Percentiles rank a stretch among this genome's conserved stretches.
phyloP scores from a whole-genome alignment of 2,113 vertebrate genomes.

The Macaca nemestrina region DNA sequence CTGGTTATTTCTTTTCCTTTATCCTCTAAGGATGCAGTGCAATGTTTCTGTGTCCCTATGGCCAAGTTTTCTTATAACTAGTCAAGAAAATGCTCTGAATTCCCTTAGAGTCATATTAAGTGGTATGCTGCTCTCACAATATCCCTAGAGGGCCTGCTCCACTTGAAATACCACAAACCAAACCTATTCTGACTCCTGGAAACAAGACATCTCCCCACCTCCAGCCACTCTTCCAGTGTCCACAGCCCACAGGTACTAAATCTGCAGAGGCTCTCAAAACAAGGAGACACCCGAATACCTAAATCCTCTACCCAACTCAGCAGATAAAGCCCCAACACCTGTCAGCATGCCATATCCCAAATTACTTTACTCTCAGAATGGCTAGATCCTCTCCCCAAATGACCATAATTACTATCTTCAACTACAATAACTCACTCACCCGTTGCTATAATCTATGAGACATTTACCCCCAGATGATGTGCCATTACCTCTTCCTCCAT shows the following conservation, averaged over 20 bases:
- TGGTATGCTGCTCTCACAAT: not conserved
- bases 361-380: not conserved
- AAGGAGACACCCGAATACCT: accelerated
- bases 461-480: not conserved
- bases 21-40: not conserved
- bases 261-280: not conserved
- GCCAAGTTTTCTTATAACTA: not conserved
- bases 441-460: not conserved
- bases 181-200: not conserved
- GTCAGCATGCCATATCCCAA: not conserved
- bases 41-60: not conserved
- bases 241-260: not conserved
- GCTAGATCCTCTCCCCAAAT: not conserved
- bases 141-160: not conserved
- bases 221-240: not conserved
- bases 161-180: not conserved
- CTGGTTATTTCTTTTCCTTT: not conserved
- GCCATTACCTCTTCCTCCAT: not conserved
- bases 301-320: not conserved
- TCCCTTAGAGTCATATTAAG: not conserved
- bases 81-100: not conserved
- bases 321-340: not conserved
- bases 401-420: not conserved
- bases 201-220: not conserved
- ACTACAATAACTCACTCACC: not conserved